phyloP scores from a whole-genome alignment of 2,797 vertebrate species.

The Natrix natrix region DNA sequence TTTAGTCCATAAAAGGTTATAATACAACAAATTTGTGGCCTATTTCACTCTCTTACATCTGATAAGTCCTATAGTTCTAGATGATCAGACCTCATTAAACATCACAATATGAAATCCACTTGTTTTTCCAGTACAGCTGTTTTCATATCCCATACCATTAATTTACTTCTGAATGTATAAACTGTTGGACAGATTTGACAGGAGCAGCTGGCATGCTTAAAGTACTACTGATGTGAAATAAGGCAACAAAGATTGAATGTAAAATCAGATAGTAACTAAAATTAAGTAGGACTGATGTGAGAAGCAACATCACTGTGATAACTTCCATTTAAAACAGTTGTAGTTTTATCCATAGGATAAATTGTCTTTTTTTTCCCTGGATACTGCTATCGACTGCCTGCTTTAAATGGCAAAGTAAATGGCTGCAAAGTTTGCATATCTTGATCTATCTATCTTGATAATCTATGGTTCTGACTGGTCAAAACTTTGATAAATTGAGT shows the following conservation, averaged over 20 bases:
- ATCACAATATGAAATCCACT: neutral
- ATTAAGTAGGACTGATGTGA: no score
- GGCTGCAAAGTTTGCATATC: neutral
- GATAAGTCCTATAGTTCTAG: neutral
- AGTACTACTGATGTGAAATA: neutral
- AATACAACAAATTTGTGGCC: neutral
- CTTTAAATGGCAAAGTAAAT: neutral
- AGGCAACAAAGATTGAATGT: neutral
- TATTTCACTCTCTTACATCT: neutral
- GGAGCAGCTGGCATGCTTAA: neutral
- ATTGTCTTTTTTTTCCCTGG: neutral
- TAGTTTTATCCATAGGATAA: neutral
- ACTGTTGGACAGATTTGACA: neutral
- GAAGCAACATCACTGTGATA: neutral
- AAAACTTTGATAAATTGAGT: neutral
- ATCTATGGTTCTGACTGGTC: neutral
- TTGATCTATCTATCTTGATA: neutral
- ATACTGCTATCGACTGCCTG: neutral
- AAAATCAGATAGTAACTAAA: neutral
- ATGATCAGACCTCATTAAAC: neutral
- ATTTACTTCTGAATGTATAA: neutral
- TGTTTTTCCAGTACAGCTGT: neutral
- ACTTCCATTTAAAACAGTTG: neutral
- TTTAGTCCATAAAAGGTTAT: neutral
- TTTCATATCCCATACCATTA: neutral